Base-by-base conservation (phyloP, 2,888 invertebrate species). In the Rhagophthalmus giganteus region DNA sequence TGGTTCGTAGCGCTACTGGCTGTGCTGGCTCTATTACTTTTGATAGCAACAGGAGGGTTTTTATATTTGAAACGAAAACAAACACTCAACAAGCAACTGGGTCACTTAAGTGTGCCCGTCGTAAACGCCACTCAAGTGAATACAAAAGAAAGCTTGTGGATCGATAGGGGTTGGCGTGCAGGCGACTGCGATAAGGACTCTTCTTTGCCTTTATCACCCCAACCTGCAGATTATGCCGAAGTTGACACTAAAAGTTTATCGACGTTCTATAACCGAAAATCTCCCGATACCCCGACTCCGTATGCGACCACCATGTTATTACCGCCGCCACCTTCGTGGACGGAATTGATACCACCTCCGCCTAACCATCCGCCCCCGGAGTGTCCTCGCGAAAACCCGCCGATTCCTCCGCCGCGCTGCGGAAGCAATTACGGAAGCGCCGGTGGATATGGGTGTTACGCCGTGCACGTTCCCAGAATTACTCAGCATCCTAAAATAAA, bases 291-390 rank as follows among this genome's bases (percentile, higher is more conserved):
- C 69, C 84, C 85, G 0, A 83, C 83, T 1, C 88, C 87, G 0
- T 88, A 87, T 71, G 88, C 88, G 9, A 88, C 87, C 0, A 87
- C 88, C 7, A 87, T 86, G 74, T 76, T 87, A 26, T 78, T 87
- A 4, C 74, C 75, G 2, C 46, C 46, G 6, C 72, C 74, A 46
- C 46, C 54, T 6, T 34, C 49, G 8, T 81, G 80, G 80, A 76
- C 78, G 25, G 81, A 81, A 67, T 78, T 81, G 47, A 75, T 81
- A 58, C 81, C 81, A 20, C 81, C 81, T 40, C 81, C 81, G 46
- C 81, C 81, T 20, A 79, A 80, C 61, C 81, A 81, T 68, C 81
- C 81, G 15, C 81, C 81, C 10, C 81, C 81, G 33, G 74, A 79
- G 46, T 79, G 74, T 58, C 74, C 75, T 1, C 58, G 72, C 11